phyloP scores from a whole-genome alignment of 2,797 vertebrate genomes.

The Heteromormyrus szaboi region DNA sequence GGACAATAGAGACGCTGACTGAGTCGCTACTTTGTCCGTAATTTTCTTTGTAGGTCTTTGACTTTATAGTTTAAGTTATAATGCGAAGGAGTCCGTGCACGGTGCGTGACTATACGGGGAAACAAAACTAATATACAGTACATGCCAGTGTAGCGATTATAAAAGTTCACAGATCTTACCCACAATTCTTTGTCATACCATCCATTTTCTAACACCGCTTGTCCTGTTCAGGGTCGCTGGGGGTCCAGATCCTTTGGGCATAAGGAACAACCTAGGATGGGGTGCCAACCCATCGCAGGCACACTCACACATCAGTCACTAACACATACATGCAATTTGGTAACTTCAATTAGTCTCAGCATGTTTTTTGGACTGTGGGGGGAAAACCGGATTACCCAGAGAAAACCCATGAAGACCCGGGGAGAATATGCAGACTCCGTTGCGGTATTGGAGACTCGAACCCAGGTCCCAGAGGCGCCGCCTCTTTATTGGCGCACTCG shows the following conservation, averaged over 20 bases:
- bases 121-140: neutral
- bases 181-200: neutral
- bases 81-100: neutral
- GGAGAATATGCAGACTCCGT: neutral
- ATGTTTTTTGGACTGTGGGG: neutral
- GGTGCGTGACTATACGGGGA: neutral
- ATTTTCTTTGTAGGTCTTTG: constrained; percentile 10
- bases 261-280: neutral
- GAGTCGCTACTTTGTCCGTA: neutral
- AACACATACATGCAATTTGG: neutral
- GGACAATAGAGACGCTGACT: neutral
- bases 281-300: neutral
- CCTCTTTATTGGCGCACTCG: neutral
- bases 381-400: neutral
- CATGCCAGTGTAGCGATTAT: neutral
- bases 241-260: neutral
- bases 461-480: neutral
- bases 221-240: neutral
- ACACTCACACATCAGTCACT: neutral
- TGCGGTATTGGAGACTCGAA: neutral
- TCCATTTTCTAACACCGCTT: neutral
- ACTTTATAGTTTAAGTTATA: neutral
- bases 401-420: neutral
- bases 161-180: neutral
- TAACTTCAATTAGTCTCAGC: neutral